phyloP scores from a whole-genome alignment of 2,797 vertebrate species.

The Amblyopsis hoosieri region DNA sequence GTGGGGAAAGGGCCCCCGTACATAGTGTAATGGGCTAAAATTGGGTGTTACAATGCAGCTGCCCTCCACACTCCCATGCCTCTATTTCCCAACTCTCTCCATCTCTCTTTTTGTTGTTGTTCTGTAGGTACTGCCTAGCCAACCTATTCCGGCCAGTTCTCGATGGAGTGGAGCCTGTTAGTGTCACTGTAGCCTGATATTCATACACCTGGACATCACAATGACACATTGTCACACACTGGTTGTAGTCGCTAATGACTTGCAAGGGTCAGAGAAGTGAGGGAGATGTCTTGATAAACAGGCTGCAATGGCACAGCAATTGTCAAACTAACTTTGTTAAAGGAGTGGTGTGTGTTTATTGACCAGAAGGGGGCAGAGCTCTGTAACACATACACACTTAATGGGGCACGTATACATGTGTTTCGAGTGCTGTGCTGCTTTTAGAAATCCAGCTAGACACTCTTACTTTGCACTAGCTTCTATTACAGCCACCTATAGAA shows the following conservation, averaged over 20 bases:
- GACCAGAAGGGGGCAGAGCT: no score
- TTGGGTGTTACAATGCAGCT: conserved; percentile 78
- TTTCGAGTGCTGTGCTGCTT: neutral
- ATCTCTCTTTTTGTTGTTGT: conserved; percentile 25
- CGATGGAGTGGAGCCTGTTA: conserved; percentile 49
- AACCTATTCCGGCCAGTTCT: conserved; percentile 47
- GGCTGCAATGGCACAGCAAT: neutral
- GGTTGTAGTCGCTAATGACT: conserved; percentile 29
- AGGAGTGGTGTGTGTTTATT: neutral
- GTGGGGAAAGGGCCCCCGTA: conserved; percentile 63
- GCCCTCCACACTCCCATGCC: conserved; percentile 69
- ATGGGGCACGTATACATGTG: no score
- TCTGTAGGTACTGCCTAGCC: conserved; percentile 45
- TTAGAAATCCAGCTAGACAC: neutral
- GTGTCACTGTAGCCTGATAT: conserved; percentile 41
- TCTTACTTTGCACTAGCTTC: neutral
- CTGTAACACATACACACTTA: no score
- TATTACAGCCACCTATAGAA: conserved; percentile 17
- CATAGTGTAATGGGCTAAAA: conserved; percentile 79
- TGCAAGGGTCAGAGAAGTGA: conserved; percentile 12
- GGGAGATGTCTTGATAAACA: conserved; percentile 4
- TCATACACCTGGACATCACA: conserved; percentile 34
- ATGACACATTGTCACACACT: conserved; percentile 38
- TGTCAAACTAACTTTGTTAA: neutral
- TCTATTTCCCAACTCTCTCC: conserved; percentile 44